Conservation (phyloP, 2,113 vertebrate genomes). For the Chloropsis cyanopogon region DNA sequence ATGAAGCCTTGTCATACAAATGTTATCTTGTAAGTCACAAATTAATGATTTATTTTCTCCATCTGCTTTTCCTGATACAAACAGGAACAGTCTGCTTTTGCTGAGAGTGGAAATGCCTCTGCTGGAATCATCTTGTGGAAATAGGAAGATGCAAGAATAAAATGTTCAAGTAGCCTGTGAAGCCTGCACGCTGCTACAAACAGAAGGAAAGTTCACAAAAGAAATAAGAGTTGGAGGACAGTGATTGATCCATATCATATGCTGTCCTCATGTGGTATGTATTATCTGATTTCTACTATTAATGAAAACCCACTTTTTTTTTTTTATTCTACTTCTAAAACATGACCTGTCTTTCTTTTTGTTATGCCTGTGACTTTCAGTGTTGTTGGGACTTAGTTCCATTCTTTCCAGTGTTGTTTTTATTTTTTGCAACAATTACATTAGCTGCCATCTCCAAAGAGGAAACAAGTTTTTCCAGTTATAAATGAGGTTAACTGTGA, state of each 20-base stretch:
- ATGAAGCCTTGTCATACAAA: background rate
- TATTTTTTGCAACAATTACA: background rate
- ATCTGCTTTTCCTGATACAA: background rate
- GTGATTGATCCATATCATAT: background rate
- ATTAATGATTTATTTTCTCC: constrained; percentile 36
- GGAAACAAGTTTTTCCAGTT: background rate
- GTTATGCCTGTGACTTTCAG: background rate
- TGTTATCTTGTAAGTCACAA: background rate
- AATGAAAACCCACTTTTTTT: background rate
- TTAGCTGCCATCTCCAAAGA: background rate
- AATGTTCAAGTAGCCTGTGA: background rate
- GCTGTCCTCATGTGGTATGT: background rate
- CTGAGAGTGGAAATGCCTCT: background rate
- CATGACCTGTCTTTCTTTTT: background rate
- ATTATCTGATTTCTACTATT: background rate
- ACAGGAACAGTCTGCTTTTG: background rate
- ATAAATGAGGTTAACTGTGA: background rate
- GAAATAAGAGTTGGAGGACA: background rate
- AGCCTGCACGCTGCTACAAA: background rate
- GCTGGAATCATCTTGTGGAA: background rate
- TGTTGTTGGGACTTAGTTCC: background rate
- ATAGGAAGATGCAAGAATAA: background rate
- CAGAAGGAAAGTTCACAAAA: background rate
- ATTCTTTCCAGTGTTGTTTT: background rate
- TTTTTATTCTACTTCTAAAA: background rate